Conservation (phyloP, 2,797 vertebrate genomes). For the Protosalanx chinensis region DNA sequence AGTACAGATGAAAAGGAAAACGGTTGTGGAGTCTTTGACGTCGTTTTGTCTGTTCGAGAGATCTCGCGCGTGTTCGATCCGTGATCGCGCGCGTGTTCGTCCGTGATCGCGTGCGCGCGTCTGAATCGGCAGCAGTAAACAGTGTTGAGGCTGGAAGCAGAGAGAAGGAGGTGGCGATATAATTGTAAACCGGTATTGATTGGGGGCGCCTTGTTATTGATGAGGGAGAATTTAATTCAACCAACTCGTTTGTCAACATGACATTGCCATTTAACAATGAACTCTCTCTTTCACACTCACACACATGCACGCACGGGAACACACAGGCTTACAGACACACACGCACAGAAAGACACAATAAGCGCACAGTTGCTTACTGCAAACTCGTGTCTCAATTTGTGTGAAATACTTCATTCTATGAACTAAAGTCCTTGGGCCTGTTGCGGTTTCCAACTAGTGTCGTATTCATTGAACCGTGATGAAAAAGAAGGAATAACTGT, state of each 20-base stretch:
- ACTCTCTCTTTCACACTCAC: conserved; percentile 51
- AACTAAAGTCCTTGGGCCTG: background rate
- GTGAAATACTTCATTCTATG: background rate
- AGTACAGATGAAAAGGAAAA: background rate
- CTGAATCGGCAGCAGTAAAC: conserved; percentile 28
- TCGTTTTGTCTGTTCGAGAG: background rate
- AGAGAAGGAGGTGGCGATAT: conserved; percentile 66
- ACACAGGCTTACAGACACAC: background rate
- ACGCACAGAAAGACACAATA: background rate
- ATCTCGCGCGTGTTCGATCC: conserved; percentile 39
- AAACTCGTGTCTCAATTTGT: background rate
- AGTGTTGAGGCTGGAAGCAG: conserved; percentile 35
- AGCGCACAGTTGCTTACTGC: too few species aligned
- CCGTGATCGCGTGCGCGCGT: background rate
- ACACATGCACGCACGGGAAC: background rate
- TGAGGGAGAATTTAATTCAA: conserved; percentile 81
- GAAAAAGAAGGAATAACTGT: too few species aligned
- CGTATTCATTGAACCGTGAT: background rate
- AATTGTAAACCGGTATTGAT: conserved; percentile 80
- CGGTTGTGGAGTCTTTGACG: too few species aligned
- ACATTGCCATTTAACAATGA: conserved; percentile 78
- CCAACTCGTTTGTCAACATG: conserved; percentile 80
- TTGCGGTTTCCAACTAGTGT: background rate
- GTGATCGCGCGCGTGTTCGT: conserved; percentile 10
- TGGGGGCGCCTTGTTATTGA: conserved; percentile 73